Percentiles rank a stretch among this genome's conserved stretches.
These are phyloP conservation scores for Hirundichthys speculiger DNA, from an alignment of 2,113 vertebrate genomes.

Conservation along the genomic window DNA sequence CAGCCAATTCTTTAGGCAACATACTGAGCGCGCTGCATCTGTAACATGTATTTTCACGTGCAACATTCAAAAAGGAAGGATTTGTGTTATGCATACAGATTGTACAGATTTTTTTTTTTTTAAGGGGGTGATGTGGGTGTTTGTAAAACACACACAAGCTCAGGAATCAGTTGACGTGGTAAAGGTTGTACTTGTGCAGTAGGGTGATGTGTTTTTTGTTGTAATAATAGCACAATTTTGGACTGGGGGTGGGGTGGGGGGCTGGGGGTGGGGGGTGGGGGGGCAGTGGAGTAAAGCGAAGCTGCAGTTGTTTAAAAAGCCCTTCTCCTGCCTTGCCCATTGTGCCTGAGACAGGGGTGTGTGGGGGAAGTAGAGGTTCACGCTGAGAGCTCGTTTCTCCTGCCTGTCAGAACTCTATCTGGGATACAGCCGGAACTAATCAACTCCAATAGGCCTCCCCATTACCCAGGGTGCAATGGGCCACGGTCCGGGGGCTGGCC, in stretches of 20 bases:
- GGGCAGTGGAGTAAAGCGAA: constrained; percentile 50
- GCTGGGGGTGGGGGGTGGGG: too few relatives aligned
- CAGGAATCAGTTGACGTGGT: constrained; percentile 5
- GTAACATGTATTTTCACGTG: constrained; percentile 25
- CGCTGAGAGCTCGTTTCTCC: constrained; percentile 82
- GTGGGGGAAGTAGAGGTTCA: constrained; percentile 63
- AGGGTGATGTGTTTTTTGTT: constrained; percentile 44
- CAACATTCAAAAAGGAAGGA: constrained; percentile 19
- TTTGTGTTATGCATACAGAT: constrained; percentile 1
- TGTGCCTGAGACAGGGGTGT: constrained; percentile 75
- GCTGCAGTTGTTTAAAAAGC: constrained; percentile 82
- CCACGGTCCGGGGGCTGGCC: constrained; percentile 67
- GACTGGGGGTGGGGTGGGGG: too few relatives aligned
- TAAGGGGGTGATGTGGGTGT: neutral
- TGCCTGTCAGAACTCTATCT: constrained; percentile 85
- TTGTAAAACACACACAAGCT: neutral
- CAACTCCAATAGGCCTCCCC: constrained; percentile 82
- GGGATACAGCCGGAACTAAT: constrained; percentile 86
- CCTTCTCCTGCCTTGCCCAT: constrained; percentile 75
- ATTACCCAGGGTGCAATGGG: constrained; percentile 83
- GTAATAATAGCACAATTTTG: constrained; percentile 43
- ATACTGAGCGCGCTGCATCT: constrained; percentile 19
- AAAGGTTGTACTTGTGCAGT: constrained; percentile 35
- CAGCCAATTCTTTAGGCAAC: constrained; percentile 19
- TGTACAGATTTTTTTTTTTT: too few relatives aligned